Evolutionary conservation across 1,140 invertebrate genomes (phyloP).

Genomic region (Microplitis demolitor): DNA sequence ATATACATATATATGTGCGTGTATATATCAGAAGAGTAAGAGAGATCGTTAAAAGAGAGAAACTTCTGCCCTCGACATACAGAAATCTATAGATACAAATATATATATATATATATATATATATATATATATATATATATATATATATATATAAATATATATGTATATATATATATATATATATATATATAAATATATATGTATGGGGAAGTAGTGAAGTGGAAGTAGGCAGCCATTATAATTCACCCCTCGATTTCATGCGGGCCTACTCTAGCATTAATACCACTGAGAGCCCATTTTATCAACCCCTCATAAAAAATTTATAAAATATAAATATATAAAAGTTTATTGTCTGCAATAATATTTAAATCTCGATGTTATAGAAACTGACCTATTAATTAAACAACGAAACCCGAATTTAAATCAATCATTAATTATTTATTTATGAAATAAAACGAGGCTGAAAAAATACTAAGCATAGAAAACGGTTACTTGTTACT

Average conservation of each 20-base stretch:
- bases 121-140: no score
- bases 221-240: slow-evolving; percentile 35
- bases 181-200: background rate
- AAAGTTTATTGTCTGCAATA: background rate
- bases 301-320: no score
- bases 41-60: slow-evolving; percentile 31
- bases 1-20: background rate
- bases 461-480: no score
- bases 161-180: background rate
- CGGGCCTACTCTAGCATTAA: background rate
- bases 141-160: background rate
- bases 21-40: slow-evolving; percentile 23
- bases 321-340: no score
- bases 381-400: no score
- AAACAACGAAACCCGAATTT: no score
- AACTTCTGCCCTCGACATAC: slow-evolving; percentile 38
- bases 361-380: no score
- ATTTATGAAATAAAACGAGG: no score
- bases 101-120: background rate
- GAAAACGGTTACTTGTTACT: no score
- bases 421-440: no score
- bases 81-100: background rate
- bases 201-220: background rate
- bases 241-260: slow-evolving; percentile 8
- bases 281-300: background rate